Conservation (phyloP, 2,113 vertebrate genomes). For the Xerus inauris region DNA sequence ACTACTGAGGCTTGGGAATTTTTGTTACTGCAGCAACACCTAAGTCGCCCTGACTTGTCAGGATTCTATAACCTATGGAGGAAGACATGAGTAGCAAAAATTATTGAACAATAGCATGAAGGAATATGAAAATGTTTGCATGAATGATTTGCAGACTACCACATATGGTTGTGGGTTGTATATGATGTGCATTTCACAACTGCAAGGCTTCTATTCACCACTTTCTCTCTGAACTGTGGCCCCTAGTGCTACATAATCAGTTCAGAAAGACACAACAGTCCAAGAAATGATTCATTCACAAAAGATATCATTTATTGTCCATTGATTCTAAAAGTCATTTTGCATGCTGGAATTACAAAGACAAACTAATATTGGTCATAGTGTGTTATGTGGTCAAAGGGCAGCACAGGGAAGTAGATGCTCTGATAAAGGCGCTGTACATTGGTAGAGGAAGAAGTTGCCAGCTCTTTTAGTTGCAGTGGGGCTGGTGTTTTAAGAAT, state of each 20-base stretch:
- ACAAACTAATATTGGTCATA: background rate
- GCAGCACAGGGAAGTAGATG: too few species aligned
- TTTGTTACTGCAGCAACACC: background rate
- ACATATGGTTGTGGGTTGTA: background rate
- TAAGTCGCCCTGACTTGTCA: background rate
- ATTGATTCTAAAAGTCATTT: background rate
- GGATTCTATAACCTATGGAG: background rate
- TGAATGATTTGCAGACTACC: background rate
- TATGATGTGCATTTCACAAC: background rate
- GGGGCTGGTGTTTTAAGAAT: background rate
- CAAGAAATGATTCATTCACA: background rate
- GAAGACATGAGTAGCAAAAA: background rate
- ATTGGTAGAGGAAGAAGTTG: background rate
- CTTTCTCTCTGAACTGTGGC: background rate
- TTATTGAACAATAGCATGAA: background rate
- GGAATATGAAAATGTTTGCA: background rate
- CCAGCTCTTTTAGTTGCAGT: background rate
- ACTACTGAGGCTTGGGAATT: background rate
- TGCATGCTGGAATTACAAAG: background rate
- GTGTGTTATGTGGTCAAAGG: background rate
- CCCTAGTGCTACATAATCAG: background rate
- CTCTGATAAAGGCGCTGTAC: background rate
- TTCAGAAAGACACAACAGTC: background rate
- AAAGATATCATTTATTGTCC: background rate
- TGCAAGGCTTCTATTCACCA: background rate